phyloP scores from a whole-genome alignment of 2,113 vertebrate genomes.

The Fulica atra region DNA sequence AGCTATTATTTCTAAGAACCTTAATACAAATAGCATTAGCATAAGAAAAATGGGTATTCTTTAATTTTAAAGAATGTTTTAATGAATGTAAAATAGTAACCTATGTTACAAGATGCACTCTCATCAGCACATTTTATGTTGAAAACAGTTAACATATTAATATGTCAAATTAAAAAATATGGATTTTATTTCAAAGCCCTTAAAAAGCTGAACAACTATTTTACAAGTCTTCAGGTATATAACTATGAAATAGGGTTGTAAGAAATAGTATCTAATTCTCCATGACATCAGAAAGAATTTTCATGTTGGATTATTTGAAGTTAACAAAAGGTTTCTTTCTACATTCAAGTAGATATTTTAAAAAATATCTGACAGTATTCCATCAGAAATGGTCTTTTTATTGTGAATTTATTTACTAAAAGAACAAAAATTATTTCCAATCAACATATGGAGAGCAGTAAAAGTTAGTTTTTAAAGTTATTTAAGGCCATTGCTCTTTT shows the following conservation, averaged over 20 bases:
- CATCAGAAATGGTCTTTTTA: not conserved
- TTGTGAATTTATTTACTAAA: not conserved
- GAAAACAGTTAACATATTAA: not conserved
- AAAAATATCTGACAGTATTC: not conserved
- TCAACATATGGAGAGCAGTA: not conserved
- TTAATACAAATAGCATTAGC: not conserved
- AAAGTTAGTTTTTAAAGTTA: not conserved
- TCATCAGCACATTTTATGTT: not conserved
- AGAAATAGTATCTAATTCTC: not conserved
- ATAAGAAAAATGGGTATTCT: not conserved
- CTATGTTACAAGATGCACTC: no score
- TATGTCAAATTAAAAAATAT: not conserved
- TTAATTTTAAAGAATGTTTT: not conserved
- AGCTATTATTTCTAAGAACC: not conserved
- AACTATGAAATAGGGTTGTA: not conserved
- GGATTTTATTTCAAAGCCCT: rapidly evolving
- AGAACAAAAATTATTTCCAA: not conserved
- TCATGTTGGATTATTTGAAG: not conserved
- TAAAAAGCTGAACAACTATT: not conserved
- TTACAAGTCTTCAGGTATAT: not conserved
- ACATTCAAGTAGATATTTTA: not conserved
- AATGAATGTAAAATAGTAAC: not conserved
- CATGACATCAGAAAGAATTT: not conserved
- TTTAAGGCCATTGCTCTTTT: not conserved
- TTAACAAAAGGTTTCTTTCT: not conserved